Evolutionary conservation across 2,113 vertebrate genomes (phyloP).

Genomic region (Spea bombifrons): DNA sequence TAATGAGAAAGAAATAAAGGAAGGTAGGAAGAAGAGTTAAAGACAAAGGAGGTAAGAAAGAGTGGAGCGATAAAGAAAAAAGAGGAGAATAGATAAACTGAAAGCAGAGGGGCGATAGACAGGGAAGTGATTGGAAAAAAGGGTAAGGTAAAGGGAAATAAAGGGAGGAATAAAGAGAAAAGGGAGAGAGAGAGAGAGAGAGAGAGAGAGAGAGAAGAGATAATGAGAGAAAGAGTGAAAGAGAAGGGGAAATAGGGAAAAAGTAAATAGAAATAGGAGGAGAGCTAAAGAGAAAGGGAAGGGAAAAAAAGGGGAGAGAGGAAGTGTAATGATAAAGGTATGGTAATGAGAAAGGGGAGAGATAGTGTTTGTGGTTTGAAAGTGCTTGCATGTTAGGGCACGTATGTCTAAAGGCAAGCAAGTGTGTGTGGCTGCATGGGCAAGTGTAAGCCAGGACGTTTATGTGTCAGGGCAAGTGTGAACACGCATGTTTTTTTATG

Average conservation of each 20-base stretch:
- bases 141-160: background rate
- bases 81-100: background rate
- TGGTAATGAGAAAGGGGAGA: background rate
- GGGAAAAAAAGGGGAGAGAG: background rate
- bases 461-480: too few species aligned
- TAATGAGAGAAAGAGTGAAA: background rate
- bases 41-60: background rate
- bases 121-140: background rate
- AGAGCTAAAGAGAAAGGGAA: too few species aligned
- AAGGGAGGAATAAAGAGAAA: background rate
- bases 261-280: too few species aligned
- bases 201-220: background rate
- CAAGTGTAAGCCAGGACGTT: too few species aligned
- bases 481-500: too few species aligned
- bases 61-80: background rate
- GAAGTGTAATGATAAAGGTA: background rate
- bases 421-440: too few species aligned
- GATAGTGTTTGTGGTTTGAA: too few species aligned
- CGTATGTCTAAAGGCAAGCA: too few species aligned
- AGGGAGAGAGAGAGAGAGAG: background rate
- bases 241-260: background rate
- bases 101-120: background rate
- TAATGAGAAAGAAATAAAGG: background rate
- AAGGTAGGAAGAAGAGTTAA: background rate
- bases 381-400: too few species aligned